Percentiles rank a stretch among this genome's conserved stretches.
phyloP scores from a whole-genome alignment of 2,797 vertebrate species.

The Nannoperca obscura region DNA sequence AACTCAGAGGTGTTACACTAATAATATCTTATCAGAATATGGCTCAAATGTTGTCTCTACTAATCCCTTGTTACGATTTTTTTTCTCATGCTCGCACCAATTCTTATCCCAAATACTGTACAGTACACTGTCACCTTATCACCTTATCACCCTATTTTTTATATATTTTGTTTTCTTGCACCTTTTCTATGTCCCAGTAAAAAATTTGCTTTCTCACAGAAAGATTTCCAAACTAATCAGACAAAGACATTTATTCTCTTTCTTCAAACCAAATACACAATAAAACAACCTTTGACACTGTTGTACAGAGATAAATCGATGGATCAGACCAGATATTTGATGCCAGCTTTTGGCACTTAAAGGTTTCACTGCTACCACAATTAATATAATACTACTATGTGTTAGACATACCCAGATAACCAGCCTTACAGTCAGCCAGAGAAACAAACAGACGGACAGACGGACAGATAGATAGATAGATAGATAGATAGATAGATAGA shows the following conservation, averaged over 20 bases:
- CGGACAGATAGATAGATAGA: background rate
- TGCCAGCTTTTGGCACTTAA: background rate
- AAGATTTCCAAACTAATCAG: background rate
- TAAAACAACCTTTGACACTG: background rate
- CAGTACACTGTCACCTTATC: background rate
- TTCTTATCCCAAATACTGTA: background rate
- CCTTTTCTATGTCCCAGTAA: background rate
- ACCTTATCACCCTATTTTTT: background rate
- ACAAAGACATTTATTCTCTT: background rate
- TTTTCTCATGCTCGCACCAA: background rate
- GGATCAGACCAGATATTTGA: background rate
- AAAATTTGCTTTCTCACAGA: background rate
- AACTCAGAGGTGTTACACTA: background rate
- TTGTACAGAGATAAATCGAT: background rate
- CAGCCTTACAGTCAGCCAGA: background rate
- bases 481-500: background rate
- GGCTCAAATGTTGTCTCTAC: slow-evolving; percentile 5
- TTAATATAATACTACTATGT: too few species aligned
- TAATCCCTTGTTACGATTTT: background rate
- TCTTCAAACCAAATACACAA: background rate
- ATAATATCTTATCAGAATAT: slow-evolving; percentile 3
- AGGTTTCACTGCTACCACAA: too few species aligned
- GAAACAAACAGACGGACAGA: background rate
- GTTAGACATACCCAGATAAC: background rate
- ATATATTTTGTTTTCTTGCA: background rate